Percentiles rank a stretch among this genome's conserved stretches.
Conservation (phyloP, 2,888 invertebrate genomes). For the Ophraella communa region DNA sequence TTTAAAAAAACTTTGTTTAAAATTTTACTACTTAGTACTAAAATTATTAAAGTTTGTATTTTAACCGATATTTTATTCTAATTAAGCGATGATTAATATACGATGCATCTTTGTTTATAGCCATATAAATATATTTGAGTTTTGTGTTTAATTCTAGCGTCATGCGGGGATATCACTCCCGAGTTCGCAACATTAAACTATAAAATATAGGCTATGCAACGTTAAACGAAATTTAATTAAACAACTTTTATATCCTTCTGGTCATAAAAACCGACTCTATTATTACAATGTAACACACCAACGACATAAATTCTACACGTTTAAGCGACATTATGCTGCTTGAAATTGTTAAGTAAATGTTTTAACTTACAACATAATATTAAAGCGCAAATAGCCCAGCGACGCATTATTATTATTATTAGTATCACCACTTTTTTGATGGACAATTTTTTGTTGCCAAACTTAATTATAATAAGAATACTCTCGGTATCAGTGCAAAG, state of each 20-base stretch:
- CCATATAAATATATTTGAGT: constrained; percentile 39
- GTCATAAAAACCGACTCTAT: constrained; percentile 57
- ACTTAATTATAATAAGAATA: neutral
- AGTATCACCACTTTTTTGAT: neutral
- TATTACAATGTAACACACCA: constrained; percentile 57
- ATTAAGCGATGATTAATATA: constrained; percentile 35
- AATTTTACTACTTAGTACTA: too few species aligned
- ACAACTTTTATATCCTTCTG: constrained; percentile 59
- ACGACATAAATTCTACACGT: constrained; percentile 55
- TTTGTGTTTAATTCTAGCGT: constrained; percentile 46
- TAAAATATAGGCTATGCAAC: constrained; percentile 57
- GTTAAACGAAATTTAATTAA: constrained; percentile 60
- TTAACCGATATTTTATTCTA: neutral
- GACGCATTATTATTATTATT: constrained; percentile 14
- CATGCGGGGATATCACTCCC: constrained; percentile 46
- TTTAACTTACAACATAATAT: constrained; percentile 34
- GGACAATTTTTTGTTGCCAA: constrained; percentile 1
- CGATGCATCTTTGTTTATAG: constrained; percentile 46
- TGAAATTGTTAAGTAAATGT: constrained; percentile 43
- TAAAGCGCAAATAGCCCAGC: constrained; percentile 9
- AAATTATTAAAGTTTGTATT: too few species aligned
- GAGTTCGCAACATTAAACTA: constrained; percentile 52
- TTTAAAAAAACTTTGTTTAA: too few species aligned
- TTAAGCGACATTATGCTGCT: constrained; percentile 46
- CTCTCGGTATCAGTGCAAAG: neutral